Conservation (phyloP, 2,888 invertebrate genomes). For the Apamea crenata region DNA sequence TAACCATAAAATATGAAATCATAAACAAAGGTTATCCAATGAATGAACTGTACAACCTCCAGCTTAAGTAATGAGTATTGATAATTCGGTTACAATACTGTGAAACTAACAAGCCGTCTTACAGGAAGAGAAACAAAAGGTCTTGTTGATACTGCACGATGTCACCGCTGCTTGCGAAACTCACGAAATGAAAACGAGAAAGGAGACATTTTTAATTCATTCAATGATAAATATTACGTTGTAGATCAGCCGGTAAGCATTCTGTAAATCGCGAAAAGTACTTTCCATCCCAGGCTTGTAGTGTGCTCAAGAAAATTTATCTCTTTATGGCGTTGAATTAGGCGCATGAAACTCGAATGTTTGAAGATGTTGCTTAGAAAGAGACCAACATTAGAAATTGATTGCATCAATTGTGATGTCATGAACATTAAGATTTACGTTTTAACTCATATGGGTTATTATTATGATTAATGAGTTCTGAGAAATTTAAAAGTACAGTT, state of each 20-base stretch:
- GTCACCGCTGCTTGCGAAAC: slow-evolving; percentile 18
- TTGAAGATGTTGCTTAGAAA: background rate
- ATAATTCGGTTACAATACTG: slow-evolving; percentile 48
- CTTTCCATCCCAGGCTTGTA: background rate
- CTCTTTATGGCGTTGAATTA: background rate
- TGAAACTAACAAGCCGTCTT: slow-evolving; percentile 24
- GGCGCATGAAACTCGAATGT: background rate
- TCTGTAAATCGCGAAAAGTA: background rate
- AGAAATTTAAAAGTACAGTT: slow-evolving; percentile 12
- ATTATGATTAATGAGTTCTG: slow-evolving; percentile 51
- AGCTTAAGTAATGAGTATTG: slow-evolving; percentile 26
- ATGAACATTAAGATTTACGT: slow-evolving; percentile 40
- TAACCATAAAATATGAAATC: background rate
- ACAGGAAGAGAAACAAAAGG: slow-evolving; percentile 57
- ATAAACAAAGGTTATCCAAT: background rate
- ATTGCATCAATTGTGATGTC: slow-evolving; percentile 6
- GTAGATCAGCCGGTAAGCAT: background rate
- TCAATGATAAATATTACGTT: slow-evolving; percentile 6
- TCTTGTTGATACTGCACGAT: slow-evolving; percentile 47
- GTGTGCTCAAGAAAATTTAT: background rate
- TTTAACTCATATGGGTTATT: slow-evolving; percentile 41
- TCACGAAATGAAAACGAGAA: slow-evolving; percentile 29
- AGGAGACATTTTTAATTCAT: slow-evolving; percentile 1
- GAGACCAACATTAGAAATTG: slow-evolving; percentile 22
- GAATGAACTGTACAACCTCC: slow-evolving; percentile 15